Evolutionary conservation across 2,797 vertebrate genomes (phyloP).

Genomic region (Melanotaenia boesemani): DNA sequence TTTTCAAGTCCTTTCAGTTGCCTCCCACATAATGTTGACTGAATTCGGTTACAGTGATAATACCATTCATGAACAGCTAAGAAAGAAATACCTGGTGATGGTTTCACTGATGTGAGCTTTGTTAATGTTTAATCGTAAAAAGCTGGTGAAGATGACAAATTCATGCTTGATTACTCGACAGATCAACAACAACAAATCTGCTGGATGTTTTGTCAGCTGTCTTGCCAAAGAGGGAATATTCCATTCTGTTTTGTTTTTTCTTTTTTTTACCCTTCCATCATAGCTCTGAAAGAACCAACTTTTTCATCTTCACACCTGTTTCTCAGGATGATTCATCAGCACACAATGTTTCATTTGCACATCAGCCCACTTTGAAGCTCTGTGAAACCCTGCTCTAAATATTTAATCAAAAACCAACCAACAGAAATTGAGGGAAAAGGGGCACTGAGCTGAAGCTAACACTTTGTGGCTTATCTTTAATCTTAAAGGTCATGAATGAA

Average conservation of each 20-base stretch:
- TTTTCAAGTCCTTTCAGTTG: neutral
- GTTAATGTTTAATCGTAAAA: conserved; percentile 23
- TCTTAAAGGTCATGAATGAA: conserved; percentile 75
- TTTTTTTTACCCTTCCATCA: conserved; percentile 34
- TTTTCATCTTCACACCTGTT: conserved; percentile 51
- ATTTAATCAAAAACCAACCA: conserved; percentile 61
- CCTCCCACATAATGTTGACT: neutral
- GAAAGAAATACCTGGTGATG: neutral
- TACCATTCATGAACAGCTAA: neutral
- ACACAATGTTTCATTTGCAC: conserved; percentile 57
- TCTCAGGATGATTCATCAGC: conserved; percentile 52
- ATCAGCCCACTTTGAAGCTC: conserved; percentile 51
- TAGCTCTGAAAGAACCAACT: conserved; percentile 14
- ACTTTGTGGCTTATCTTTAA: conserved; percentile 69
- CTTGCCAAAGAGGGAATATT: conserved; percentile 16
- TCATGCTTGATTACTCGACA: conserved; percentile 44
- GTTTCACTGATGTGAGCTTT: conserved; percentile 23
- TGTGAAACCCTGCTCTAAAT: conserved; percentile 55
- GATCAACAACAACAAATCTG: conserved; percentile 14
- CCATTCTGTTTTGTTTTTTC: conserved; percentile 6
- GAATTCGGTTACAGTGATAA: neutral
- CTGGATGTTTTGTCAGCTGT: conserved; percentile 12
- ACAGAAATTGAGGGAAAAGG: conserved; percentile 20
- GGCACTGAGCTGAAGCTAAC: conserved; percentile 56
- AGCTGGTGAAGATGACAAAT: conserved; percentile 32